These are phyloP conservation scores for Bombus terrestris DNA, from an alignment of 1,140 invertebrate genomes.

Conservation along the genomic window DNA sequence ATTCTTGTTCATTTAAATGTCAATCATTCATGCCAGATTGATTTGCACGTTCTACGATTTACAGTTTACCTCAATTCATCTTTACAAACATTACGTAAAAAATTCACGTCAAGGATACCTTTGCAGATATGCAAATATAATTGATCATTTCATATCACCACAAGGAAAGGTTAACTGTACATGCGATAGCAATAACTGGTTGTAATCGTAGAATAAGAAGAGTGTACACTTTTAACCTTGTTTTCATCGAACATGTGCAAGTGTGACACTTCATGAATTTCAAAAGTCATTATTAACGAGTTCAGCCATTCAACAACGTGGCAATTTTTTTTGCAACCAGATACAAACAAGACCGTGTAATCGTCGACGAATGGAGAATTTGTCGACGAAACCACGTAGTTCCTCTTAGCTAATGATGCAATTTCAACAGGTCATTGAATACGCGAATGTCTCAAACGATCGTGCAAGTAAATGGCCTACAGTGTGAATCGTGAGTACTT, in stretches of 20 bases:
- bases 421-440: background rate
- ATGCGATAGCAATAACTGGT: slow-evolving; percentile 3
- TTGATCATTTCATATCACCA: background rate
- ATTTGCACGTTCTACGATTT: background rate
- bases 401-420: background rate
- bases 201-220: background rate
- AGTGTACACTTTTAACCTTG: background rate
- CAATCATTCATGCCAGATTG: too few species aligned
- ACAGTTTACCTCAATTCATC: background rate
- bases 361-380: background rate
- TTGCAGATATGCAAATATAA: background rate
- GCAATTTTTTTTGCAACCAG: background rate
- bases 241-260: background rate
- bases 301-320: background rate
- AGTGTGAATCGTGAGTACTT: background rate
- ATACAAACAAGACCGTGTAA: background rate
- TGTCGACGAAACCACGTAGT: background rate
- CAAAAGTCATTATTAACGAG: too few species aligned
- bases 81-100: background rate
- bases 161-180: background rate
- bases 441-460: background rate
- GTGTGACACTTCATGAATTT: background rate
- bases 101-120: background rate
- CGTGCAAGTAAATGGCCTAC: background rate
- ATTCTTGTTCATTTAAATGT: background rate